Conservation (phyloP, 2,113 vertebrate genomes). For the Anoura caudifer region DNA sequence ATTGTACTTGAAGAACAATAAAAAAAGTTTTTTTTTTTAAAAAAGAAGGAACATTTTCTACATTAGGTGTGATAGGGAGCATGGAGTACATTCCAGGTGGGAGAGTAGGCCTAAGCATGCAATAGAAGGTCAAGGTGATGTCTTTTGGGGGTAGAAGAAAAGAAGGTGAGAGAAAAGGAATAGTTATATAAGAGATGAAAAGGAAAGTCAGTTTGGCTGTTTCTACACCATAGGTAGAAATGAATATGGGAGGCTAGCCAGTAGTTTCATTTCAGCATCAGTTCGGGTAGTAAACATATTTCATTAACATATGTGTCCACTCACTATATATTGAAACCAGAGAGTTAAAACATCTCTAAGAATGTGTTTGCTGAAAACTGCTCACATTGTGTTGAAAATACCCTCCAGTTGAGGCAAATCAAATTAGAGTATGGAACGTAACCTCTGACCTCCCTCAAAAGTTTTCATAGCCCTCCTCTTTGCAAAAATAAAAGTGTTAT, state of each 20-base stretch:
- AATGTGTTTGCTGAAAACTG: neutral
- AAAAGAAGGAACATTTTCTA: neutral
- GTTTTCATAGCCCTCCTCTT: neutral
- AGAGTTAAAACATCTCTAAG: neutral
- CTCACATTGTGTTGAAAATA: neutral
- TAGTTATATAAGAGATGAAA: rapidly evolving
- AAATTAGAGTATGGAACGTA: neutral
- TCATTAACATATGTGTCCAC: neutral
- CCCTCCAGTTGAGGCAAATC: neutral
- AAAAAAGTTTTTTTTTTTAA: too few relatives aligned
- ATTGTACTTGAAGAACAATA: too few relatives aligned
- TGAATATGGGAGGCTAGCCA: rapidly evolving
- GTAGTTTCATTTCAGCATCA: neutral
- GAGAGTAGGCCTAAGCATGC: rapidly evolving
- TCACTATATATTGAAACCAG: neutral
- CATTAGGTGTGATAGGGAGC: rapidly evolving
- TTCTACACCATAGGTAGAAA: too few relatives aligned
- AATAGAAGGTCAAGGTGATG: neutral
- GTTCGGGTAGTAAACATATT: neutral
- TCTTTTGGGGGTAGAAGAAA: neutral
- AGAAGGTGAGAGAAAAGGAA: neutral
- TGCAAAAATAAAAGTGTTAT: neutral
- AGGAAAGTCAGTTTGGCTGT: neutral
- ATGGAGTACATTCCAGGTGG: rapidly evolving
- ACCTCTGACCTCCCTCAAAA: neutral